These are phyloP conservation scores for Trisateles emortualis DNA, from an alignment of 2,888 invertebrate species.

Conservation along the genomic window DNA sequence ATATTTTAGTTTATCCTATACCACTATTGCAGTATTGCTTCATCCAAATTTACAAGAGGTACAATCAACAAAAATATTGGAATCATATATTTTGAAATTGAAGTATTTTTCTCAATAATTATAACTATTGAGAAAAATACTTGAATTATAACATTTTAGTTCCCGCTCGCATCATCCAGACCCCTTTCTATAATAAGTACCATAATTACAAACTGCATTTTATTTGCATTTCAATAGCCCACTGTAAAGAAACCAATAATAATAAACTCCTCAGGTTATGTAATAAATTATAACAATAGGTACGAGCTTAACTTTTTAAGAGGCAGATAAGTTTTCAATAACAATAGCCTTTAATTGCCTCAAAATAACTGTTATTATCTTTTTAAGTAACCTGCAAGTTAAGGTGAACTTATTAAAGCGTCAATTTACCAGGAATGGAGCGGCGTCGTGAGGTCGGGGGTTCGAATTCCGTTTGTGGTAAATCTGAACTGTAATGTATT, in stretches of 20 bases:
- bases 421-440: constrained; percentile 46
- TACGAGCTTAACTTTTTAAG: neutral
- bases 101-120: no score
- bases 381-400: constrained; percentile 4
- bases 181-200: neutral
- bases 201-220: neutral
- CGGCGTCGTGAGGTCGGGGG: constrained; percentile 48
- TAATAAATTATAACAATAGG: neutral
- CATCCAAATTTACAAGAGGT: no score
- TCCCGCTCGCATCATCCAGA: no score
- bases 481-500: constrained; percentile 31
- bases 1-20: no score
- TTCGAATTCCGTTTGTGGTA: constrained; percentile 42
- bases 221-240: neutral
- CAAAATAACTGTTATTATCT: constrained; percentile 4
- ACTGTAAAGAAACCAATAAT: neutral
- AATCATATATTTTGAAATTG: no score
- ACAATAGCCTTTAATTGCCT: neutral
- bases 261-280: neutral
- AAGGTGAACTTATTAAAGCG: constrained; percentile 39
- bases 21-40: no score
- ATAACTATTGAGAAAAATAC: no score
- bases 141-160: no score
- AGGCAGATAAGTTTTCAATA: neutral
- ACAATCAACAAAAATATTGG: no score